Percentiles rank a stretch among this genome's conserved stretches.
Conservation (phyloP, 2,113 vertebrate species). For the Alethe diademata region DNA sequence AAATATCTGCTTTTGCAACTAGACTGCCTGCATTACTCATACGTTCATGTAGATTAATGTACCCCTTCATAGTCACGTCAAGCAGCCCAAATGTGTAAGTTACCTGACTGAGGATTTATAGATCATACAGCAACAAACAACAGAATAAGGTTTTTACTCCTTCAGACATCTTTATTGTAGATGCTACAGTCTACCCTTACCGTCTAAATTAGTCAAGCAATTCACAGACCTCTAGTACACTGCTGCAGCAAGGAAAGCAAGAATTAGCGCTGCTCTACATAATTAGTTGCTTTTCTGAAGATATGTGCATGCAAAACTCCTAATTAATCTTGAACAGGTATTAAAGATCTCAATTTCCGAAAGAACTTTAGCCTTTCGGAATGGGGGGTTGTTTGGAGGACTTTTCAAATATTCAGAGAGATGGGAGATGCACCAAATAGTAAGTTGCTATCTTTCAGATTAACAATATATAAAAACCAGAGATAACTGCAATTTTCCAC, state of each 20-base stretch:
- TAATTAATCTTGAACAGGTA: not conserved
- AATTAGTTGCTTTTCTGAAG: not conserved
- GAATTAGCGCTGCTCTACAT: not conserved
- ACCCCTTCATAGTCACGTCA: not conserved
- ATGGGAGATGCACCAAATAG: not conserved
- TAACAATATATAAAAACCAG: not conserved
- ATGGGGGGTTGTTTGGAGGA: not conserved
- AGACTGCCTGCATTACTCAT: not conserved
- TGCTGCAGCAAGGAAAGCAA: not conserved
- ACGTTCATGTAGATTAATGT: not conserved
- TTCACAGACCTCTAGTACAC: not conserved
- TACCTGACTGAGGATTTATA: not conserved
- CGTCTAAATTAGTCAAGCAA: not conserved
- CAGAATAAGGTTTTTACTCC: not conserved
- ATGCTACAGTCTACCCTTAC: not conserved
- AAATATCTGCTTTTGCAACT: not conserved
- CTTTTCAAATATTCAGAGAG: not conserved
- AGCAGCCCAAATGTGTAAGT: not conserved
- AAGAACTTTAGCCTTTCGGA: not conserved
- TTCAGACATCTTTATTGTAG: not conserved
- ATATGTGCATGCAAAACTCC: not conserved
- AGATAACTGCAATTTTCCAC: not conserved
- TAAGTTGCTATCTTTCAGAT: not conserved
- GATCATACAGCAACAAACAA: not conserved
- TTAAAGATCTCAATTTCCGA: not conserved